Evolutionary conservation across 2,113 vertebrate genomes (phyloP).

Genomic region (Ascaphus truei): DNA sequence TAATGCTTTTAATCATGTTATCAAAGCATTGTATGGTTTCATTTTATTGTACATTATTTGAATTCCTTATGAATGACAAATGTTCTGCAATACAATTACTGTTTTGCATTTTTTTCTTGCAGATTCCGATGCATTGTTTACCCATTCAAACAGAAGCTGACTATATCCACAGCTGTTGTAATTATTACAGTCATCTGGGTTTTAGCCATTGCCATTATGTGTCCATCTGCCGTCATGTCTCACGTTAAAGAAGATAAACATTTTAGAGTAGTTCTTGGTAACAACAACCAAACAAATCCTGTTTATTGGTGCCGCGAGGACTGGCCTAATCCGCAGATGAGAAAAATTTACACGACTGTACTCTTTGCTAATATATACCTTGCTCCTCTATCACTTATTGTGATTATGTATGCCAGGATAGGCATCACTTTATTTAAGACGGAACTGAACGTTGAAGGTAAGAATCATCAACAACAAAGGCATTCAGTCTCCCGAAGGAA

Average conservation of each 20-base stretch:
- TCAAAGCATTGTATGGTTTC: too few relatives aligned
- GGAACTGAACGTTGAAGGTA: conserved; percentile 41
- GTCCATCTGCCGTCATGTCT: conserved; percentile 85
- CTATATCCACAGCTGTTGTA: conserved; percentile 61
- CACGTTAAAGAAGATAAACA: conserved; percentile 76
- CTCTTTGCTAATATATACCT: conserved; percentile 88
- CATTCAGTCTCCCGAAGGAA: conserved; percentile 74
- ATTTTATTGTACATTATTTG: too few relatives aligned
- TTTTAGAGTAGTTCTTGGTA: conserved; percentile 67
- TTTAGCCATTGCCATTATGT: conserved; percentile 82
- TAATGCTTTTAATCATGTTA: too few relatives aligned
- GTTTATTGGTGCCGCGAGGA: conserved; percentile 87
- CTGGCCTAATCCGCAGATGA: conserved; percentile 84
- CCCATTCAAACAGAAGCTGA: conserved; percentile 87
- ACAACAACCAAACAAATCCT: conserved; percentile 63
- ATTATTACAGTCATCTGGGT: conserved; percentile 79
- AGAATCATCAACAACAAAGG: conserved; percentile 59
- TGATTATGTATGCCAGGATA: conserved; percentile 81
- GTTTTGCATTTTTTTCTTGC: conserved; percentile 36
- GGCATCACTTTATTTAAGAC: conserved; percentile 75
- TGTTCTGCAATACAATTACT: too few relatives aligned
- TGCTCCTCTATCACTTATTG: conserved; percentile 76
- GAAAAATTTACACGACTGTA: conserved; percentile 84
- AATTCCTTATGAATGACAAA: background rate
- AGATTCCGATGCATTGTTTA: conserved; percentile 85